Conservation (phyloP, 2,888 invertebrate genomes). For the Agrilus biguttatus region DNA sequence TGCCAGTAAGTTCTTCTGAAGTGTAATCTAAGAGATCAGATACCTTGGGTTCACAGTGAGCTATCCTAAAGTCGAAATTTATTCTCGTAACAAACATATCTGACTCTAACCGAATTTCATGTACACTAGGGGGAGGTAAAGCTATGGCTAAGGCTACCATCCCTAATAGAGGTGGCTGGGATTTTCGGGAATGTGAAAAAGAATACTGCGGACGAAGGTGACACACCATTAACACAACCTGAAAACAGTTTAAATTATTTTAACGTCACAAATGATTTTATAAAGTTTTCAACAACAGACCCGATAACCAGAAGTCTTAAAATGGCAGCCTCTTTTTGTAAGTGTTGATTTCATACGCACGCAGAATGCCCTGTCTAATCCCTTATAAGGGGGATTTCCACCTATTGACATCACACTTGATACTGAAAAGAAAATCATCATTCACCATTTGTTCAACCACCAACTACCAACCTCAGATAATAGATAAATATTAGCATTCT, state of each 20-base stretch:
- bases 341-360: slow-evolving; percentile 95
- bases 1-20: slow-evolving; percentile 85
- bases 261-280: neutral
- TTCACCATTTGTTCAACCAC: too few relatives aligned
- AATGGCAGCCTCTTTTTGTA: slow-evolving; percentile 93
- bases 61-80: slow-evolving; percentile 90
- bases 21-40: slow-evolving; percentile 86
- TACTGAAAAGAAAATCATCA: slow-evolving; percentile 37
- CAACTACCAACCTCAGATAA: too few relatives aligned
- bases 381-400: slow-evolving; percentile 51
- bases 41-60: slow-evolving; percentile 94
- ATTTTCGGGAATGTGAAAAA: slow-evolving; percentile 79
- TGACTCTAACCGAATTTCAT: slow-evolving; percentile 87
- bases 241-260: slow-evolving; percentile 19
- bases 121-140: slow-evolving; percentile 90
- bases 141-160: slow-evolving; percentile 94
- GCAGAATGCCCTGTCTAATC: slow-evolving; percentile 85
- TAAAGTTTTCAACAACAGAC: slow-evolving; percentile 40
- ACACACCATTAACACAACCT: slow-evolving; percentile 89
- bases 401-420: slow-evolving; percentile 71
- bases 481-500: too few relatives aligned
- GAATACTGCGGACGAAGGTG: slow-evolving; percentile 86
- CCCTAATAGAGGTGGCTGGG: slow-evolving; percentile 74
- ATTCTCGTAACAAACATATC: slow-evolving; percentile 95
- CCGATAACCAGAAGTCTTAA: slow-evolving; percentile 91